Conservation (phyloP, 2,888 invertebrate genomes). For the Pyrrhia umbra region DNA sequence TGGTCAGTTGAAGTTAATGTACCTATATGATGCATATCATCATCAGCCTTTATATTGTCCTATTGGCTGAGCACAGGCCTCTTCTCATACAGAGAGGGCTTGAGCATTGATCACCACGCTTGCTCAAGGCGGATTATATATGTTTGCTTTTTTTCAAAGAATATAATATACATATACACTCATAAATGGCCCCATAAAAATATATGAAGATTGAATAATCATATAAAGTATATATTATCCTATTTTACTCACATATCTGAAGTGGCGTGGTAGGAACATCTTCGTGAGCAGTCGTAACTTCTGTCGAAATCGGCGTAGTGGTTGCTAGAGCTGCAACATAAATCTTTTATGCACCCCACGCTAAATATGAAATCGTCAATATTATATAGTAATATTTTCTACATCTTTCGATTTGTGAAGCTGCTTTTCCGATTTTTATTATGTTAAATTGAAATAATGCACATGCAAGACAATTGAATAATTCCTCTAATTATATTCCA, state of each 20-base stretch:
- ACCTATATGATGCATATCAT: too few relatives aligned
- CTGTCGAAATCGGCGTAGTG: conserved; percentile 66
- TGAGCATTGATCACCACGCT: too few relatives aligned
- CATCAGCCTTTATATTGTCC: too few relatives aligned
- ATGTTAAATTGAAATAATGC: not conserved
- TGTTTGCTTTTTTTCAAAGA: too few relatives aligned
- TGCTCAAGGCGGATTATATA: too few relatives aligned
- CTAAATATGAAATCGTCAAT: conserved; percentile 10
- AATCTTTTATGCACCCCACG: conserved; percentile 26
- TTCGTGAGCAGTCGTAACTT: conserved; percentile 50
- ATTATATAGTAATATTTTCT: conserved; percentile 19
- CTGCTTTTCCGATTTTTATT: not conserved
- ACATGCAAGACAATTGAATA: too few relatives aligned
- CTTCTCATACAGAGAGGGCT: too few relatives aligned
- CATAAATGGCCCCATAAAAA: too few relatives aligned
- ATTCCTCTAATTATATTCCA: too few relatives aligned
- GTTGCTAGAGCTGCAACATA: conserved; percentile 73
- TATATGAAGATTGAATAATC: not conserved
- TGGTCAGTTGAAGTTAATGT: too few relatives aligned
- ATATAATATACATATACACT: too few relatives aligned
- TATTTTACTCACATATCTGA: conserved; percentile 64
- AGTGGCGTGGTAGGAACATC: conserved; percentile 46
- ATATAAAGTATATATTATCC: conserved; percentile 1
- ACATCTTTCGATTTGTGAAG: not conserved
- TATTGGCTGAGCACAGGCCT: too few relatives aligned